Conservation (phyloP, 2,113 vertebrate genomes). For the Gnathonemus echidnorhynchus region DNA sequence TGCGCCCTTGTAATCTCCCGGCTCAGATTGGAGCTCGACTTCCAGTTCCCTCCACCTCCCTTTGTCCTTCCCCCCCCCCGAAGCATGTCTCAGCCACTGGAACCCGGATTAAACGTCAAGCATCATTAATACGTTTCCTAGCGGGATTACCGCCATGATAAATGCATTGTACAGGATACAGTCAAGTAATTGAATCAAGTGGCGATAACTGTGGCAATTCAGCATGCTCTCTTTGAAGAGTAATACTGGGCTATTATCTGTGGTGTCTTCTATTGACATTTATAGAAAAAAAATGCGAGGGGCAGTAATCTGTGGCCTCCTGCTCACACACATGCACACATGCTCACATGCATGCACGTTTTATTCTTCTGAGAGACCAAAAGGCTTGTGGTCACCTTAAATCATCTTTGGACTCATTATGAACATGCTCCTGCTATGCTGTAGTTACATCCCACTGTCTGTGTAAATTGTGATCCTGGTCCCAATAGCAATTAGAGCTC, state of each 20-base stretch:
- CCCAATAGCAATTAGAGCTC: background rate
- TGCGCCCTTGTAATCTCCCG: background rate
- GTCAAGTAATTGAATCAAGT: constrained; percentile 14
- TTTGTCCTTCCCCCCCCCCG: constrained; percentile 1
- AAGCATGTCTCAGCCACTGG: background rate
- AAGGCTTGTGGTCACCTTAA: background rate
- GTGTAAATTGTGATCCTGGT: background rate
- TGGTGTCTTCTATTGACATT: background rate
- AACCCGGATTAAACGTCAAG: constrained; percentile 13
- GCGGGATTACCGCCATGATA: constrained; percentile 5
- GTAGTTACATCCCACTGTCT: background rate
- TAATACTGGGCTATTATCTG: background rate
- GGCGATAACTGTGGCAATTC: constrained; percentile 2
- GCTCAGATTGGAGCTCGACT: background rate
- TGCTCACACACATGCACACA: background rate
- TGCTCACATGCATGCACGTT: background rate
- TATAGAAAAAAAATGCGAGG: background rate
- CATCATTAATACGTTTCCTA: background rate
- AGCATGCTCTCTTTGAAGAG: background rate
- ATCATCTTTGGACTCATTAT: background rate
- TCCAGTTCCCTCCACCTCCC: background rate
- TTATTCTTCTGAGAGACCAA: background rate
- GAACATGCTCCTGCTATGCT: background rate
- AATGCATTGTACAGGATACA: constrained; percentile 2
- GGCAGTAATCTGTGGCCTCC: background rate